Conservation (phyloP, 92 coral and sea anemone species). For the Anthopleura xanthogrammica region DNA sequence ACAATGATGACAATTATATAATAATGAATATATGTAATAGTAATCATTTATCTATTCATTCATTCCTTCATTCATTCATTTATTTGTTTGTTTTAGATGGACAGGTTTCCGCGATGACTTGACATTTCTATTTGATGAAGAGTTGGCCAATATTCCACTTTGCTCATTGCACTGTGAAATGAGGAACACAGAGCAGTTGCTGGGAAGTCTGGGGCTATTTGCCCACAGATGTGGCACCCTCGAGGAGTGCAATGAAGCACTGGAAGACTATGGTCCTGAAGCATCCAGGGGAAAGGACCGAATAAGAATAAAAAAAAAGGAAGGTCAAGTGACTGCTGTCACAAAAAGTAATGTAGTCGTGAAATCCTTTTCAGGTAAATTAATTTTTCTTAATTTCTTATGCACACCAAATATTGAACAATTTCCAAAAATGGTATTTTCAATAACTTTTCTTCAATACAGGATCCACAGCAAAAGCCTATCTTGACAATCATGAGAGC, state of each 20-base stretch:
- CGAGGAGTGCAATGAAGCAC: conserved; percentile 37
- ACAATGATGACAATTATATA: too few species aligned
- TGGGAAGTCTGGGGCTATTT: conserved; percentile 44
- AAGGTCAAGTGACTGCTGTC: conserved; percentile 47
- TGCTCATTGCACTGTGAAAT: conserved; percentile 52
- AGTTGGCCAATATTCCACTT: conserved; percentile 27
- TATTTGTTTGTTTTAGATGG: conserved; percentile 20
- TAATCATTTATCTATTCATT: not conserved
- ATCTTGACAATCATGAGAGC: conserved; percentile 37
- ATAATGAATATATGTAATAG: too few species aligned
- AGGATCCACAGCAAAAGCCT: conserved; percentile 45
- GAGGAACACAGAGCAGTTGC: conserved; percentile 26
- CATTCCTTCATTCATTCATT: not conserved
- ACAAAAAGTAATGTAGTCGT: conserved; percentile 40
- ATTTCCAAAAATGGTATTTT: not conserved
- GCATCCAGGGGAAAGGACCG: conserved; percentile 36
- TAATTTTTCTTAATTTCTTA: not conserved
- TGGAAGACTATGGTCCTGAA: conserved; percentile 44
- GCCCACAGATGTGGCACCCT: conserved; percentile 35
- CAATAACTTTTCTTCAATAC: not conserved
- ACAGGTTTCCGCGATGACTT: conserved; percentile 52
- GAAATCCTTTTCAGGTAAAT: conserved; percentile 52
- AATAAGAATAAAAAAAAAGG: conserved; percentile 31
- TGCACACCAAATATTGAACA: not conserved
- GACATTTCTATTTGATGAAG: conserved; percentile 41